Evolutionary conservation across 2,888 invertebrate genomes (phyloP).

Genomic region (Rhodophaea formosa): DNA sequence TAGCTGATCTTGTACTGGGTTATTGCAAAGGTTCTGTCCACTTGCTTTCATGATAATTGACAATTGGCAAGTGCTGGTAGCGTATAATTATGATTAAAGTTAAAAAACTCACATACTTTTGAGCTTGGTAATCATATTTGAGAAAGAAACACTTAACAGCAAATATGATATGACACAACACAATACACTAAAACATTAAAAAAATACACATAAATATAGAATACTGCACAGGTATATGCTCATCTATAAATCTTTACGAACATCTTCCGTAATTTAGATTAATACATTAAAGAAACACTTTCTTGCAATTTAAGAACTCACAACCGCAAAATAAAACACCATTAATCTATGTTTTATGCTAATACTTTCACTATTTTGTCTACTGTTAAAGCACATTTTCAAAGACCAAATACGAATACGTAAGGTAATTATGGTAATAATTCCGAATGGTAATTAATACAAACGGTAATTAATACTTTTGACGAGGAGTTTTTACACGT

Average conservation of each 20-base stretch:
- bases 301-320: constrained; percentile 17
- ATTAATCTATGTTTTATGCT: constrained; percentile 28
- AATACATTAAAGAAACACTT: not conserved
- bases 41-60: too few species aligned
- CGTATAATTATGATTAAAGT: too few species aligned
- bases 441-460: not conserved
- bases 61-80: too few species aligned
- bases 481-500: not conserved
- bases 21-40: too few species aligned
- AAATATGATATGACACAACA: too few species aligned
- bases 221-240: not conserved
- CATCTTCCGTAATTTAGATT: not conserved
- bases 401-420: constrained; percentile 23
- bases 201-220: not conserved
- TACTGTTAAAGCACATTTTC: constrained; percentile 12
- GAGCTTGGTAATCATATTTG: too few species aligned
- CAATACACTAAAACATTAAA: too few species aligned
- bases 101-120: too few species aligned
- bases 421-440: not conserved
- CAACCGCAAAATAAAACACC: constrained; percentile 19
- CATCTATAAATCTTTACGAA: not conserved
- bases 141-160: too few species aligned
- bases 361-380: constrained; percentile 33
- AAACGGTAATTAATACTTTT: not conserved
- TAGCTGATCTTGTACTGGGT: too few species aligned